phyloP scores from a whole-genome alignment of 1,140 invertebrate genomes.

The Drosophila hydei region DNA sequence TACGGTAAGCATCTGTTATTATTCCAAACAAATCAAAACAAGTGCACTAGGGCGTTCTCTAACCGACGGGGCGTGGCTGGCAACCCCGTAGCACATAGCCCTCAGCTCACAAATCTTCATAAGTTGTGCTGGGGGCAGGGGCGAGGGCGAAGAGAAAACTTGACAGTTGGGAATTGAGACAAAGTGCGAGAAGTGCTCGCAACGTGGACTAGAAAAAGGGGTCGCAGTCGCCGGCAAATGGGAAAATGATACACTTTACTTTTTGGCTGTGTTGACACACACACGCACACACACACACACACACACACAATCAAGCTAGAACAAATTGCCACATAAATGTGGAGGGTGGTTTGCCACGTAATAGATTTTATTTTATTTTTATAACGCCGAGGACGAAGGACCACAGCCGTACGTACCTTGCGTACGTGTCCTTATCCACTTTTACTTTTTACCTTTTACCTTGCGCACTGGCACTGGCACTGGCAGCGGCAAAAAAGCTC shows the following conservation, averaged over 20 bases:
- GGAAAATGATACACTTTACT: slow-evolving; percentile 84
- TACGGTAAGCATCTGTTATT: slow-evolving; percentile 83
- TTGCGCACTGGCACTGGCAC: not conserved
- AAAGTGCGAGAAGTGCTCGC: slow-evolving; percentile 66
- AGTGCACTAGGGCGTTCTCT: slow-evolving; percentile 65
- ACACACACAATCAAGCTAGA: slow-evolving; percentile 78
- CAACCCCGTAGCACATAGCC: slow-evolving; percentile 1
- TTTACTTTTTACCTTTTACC: slow-evolving; percentile 55
- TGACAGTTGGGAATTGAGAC: slow-evolving; percentile 80
- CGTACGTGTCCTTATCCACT: slow-evolving; percentile 61
- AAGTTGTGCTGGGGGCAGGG: slow-evolving; percentile 58
- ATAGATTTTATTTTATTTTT: slow-evolving; percentile 84
- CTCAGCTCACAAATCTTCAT: slow-evolving; percentile 81
- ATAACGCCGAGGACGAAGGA: slow-evolving; percentile 43
- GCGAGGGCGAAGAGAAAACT: slow-evolving; percentile 4
- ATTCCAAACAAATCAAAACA: slow-evolving; percentile 84
- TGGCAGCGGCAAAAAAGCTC: not conserved
- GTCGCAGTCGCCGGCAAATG: slow-evolving; percentile 68
- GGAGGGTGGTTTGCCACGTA: slow-evolving; percentile 84
- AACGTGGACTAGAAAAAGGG: slow-evolving; percentile 49
- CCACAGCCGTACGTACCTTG: slow-evolving; percentile 1
- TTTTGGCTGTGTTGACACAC: slow-evolving; percentile 40
- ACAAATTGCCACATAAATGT: slow-evolving; percentile 84
- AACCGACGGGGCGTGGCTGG: slow-evolving; percentile 53
- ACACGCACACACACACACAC: slow-evolving; percentile 25